Percentiles rank a stretch among this genome's conserved stretches.
These are phyloP conservation scores for Pachliopta kotzebuea DNA, from an alignment of 2,888 invertebrate species.

Conservation along the genomic window DNA sequence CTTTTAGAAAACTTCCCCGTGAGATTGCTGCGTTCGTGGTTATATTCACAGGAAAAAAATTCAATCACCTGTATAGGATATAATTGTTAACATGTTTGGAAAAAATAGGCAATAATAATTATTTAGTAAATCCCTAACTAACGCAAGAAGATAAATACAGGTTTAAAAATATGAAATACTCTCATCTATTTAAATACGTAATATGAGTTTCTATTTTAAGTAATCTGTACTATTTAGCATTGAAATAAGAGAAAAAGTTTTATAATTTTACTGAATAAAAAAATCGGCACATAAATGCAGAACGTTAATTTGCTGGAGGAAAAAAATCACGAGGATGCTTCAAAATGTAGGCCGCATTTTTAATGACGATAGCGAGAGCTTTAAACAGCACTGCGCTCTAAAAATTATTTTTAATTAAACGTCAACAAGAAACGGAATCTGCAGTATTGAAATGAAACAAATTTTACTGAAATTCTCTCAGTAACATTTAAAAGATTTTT, in stretches of 20 bases:
- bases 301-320: constrained; percentile 21
- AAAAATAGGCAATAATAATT: no score
- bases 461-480: constrained; percentile 5
- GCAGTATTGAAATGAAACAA: constrained; percentile 17
- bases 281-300: constrained; percentile 19
- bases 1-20: no score
- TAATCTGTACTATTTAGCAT: not conserved
- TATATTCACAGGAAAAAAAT: no score
- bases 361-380: constrained; percentile 27
- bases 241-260: constrained; percentile 7
- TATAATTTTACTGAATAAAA: constrained; percentile 9
- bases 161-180: no score
- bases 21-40: no score
- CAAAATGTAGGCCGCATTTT: constrained; percentile 30
- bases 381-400: constrained; percentile 25
- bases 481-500: not conserved
- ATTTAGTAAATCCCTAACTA: no score
- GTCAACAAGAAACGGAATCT: constrained; percentile 14
- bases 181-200: no score
- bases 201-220: no score
- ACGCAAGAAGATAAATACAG: no score
- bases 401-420: constrained; percentile 27
- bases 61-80: no score
- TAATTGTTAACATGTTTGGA: no score
- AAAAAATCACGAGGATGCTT: constrained; percentile 26